Evolutionary conservation across 2,113 vertebrate species (phyloP).

Genomic region (Ictalurus punctatus): DNA sequence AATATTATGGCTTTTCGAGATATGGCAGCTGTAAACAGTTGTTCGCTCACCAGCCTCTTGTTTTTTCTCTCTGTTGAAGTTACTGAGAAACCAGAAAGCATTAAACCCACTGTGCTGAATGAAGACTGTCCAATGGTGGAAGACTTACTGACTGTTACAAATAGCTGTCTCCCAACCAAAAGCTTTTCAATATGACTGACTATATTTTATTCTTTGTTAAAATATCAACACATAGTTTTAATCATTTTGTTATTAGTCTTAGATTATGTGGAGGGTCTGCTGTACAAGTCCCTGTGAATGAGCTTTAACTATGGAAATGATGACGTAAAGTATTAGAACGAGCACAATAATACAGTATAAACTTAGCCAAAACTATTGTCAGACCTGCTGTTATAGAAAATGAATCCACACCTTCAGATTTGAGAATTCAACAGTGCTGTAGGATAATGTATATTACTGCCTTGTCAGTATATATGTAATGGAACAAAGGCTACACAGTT

Average conservation of each 20-base stretch:
- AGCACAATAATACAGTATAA: neutral
- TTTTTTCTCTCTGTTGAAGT: too few species aligned
- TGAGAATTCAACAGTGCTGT: neutral
- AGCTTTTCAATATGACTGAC: neutral
- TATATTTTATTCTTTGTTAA: neutral
- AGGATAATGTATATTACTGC: neutral
- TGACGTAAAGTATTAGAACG: neutral
- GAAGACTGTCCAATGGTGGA: too few species aligned
- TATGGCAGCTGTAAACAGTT: too few species aligned
- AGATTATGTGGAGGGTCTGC: neutral
- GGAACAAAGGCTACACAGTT: constrained; percentile 3
- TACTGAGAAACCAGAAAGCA: too few species aligned
- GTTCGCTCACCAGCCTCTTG: too few species aligned
- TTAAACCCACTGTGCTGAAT: too few species aligned
- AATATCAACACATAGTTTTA: neutral
- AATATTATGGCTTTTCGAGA: neutral
- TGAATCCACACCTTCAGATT: neutral
- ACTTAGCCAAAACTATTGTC: neutral
- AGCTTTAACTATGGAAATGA: neutral
- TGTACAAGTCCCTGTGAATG: neutral
- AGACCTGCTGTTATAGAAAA: neutral
- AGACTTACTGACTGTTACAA: neutral
- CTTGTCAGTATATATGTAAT: constrained; percentile 15
- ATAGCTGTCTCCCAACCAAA: neutral
- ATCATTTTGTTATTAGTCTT: neutral